These are phyloP conservation scores for Siniperca scherzeri DNA, from an alignment of 2,797 vertebrate species.

Conservation along the genomic window DNA sequence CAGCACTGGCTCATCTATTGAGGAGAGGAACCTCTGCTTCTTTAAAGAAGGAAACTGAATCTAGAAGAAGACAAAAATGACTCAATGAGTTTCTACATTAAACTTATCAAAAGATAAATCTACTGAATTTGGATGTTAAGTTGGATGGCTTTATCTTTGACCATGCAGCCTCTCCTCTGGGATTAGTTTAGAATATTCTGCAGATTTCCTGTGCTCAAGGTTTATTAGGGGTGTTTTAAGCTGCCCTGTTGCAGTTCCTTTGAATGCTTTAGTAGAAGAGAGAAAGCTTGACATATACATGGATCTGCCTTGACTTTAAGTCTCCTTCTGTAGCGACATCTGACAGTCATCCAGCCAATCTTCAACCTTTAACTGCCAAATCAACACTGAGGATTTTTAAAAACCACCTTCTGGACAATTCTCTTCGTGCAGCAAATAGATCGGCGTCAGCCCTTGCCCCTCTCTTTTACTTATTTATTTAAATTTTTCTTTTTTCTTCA, in stretches of 20 bases:
- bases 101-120: constrained; percentile 37
- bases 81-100: constrained; percentile 26
- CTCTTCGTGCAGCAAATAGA: constrained; percentile 31
- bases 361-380: constrained; percentile 7
- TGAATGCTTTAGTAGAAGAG: background rate
- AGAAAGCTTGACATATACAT: constrained; percentile 27
- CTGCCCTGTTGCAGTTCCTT: constrained; percentile 25
- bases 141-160: constrained; percentile 20
- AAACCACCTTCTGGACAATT: constrained; percentile 25
- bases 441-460: constrained; percentile 23
- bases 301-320: constrained; percentile 40
- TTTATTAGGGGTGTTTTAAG: constrained; percentile 10
- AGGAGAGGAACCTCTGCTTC: constrained; percentile 21
- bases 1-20: constrained; percentile 21
- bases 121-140: constrained; percentile 42
- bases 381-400: constrained; percentile 22
- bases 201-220: background rate
- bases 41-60: constrained; percentile 26
- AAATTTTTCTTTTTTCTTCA: constrained; percentile 37
- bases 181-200: constrained; percentile 32
- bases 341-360: constrained; percentile 17
- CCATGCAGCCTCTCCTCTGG: constrained; percentile 17
- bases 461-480: constrained; percentile 40
- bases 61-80: constrained; percentile 26
- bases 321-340: constrained; percentile 35